Base-by-base conservation (phyloP, 2,113 vertebrate genomes). In the Camelus dromedarius region DNA sequence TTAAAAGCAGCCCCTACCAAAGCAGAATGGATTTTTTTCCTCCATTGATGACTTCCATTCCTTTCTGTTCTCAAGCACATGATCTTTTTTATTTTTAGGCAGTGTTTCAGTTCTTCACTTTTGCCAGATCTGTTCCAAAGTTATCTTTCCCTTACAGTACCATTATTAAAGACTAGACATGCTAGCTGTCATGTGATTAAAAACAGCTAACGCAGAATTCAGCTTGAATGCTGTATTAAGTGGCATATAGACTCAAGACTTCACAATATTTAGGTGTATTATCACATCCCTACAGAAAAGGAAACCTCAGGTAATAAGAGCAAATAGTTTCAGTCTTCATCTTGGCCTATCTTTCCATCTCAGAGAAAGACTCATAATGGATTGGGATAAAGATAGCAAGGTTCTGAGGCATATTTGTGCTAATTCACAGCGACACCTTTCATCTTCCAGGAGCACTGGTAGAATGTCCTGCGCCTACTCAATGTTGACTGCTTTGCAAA, bases 61-160 rank as follows among this genome's bases (percentile, higher is more conserved):
- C 83, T 88, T 69, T 93, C 96, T 80, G 6, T 24, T 81, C 77
- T 93, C 8, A 0, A 30, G 56, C 83, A 35, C 66, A 58, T 92
- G 35, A 48, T 82, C 20, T 62, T n/a, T 92, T 69, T 32, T 73
- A n/a, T 50, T 69, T 85, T 69, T 38, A 28, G 60, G 30, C 14
- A 48, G 4, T n/a, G 15, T 46, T 88, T 87, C 32, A n/a, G 86
- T 70, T 86, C 97, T 96, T 87, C 72, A 93, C 70, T 97, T 97
- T 97, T 73, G 79, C 93, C 80, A 80, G 85, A 84, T 70, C 66
- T 19, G n/a, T 84, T 66, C 98, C 96, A 77, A 92, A 42, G 35
- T 58, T 92, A 89, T 28, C 16, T 86, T 95, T 62, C 94, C 66
- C 75, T 7, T 84, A 35, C 8, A 24, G 30, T 52, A 38, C 20